Evolutionary conservation across 2,113 vertebrate species (phyloP), one percentile per base, ranked within the genome.

Genomic region (Tilapia sparmanii): DNA sequence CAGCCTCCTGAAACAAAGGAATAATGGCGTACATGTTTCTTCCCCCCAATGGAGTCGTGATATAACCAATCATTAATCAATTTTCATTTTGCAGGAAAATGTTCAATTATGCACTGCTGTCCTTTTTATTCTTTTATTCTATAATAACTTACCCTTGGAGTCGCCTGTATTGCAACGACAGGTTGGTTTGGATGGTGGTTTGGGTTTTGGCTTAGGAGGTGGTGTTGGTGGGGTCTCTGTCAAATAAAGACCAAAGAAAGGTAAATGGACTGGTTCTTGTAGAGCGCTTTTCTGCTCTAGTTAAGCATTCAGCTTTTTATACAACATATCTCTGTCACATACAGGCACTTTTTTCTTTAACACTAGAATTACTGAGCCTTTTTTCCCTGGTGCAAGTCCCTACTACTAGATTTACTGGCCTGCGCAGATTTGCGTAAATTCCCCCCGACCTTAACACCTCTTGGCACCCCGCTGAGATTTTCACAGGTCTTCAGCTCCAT

Each of bases 1-100:
- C 96, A 97, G 35, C 18, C 85, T 11, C 54, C 94, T 95, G 84
- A 1, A 89, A 35, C 6, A 80, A 81, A 91, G 15, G 81, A 55
- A 80, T 22, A 66, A 42, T 9, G 80, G 33, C 38, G 8, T 7
- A 35, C 7, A 24, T 3, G 45, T 47, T 11, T 50, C 11, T 31
- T 4, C 18, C 7, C 61, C 33, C 61, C 61, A 52, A 4, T 52
- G 45, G 26, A 76, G 42, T 76, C 71, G 29, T 47, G 24, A 76
- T 50, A 19, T 76, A 76, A 76, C 12, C 42, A 50, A 78, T 50
- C 42, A 73, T 26, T 42, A 2, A 31, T 78, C 1, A 76, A 50
- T 50, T 18, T 52, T 52, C 73, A 78, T 2, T 33, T 8, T 52
- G 45, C 45, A 33, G 2, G 26, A 78, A 78, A 52, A 33, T 12